phyloP scores from a whole-genome alignment of 2,888 invertebrate genomes.

The Orchesellides sinensis region DNA sequence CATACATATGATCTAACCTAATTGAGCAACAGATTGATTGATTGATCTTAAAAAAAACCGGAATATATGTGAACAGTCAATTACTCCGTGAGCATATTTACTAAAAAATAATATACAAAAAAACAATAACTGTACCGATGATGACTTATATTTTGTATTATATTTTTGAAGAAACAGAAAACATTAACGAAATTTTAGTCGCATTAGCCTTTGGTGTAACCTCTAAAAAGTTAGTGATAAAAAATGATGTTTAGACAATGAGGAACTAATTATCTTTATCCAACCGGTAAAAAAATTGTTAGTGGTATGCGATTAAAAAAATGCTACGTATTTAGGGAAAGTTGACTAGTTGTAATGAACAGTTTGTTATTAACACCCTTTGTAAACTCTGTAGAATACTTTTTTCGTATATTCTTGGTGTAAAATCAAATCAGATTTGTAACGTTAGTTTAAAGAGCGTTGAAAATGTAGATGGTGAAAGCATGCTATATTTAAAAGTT shows the following conservation, averaged over 20 bases:
- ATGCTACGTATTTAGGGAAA: background rate
- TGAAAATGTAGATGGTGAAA: too few relatives aligned
- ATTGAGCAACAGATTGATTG: too few relatives aligned
- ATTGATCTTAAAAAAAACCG: too few relatives aligned
- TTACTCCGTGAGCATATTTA: constrained; percentile 26
- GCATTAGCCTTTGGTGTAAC: constrained; percentile 50
- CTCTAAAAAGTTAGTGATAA: too few relatives aligned
- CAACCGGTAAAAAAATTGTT: too few relatives aligned
- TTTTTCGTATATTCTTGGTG: background rate
- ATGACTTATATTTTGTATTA: constrained; percentile 64
- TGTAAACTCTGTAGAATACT: background rate
- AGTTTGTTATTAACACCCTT: background rate
- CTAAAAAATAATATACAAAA: constrained; percentile 23
- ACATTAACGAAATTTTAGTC: constrained; percentile 53
- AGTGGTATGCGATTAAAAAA: too few relatives aligned
- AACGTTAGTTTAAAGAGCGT: too few relatives aligned
- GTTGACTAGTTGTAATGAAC: background rate
- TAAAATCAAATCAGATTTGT: too few relatives aligned
- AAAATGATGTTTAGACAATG: too few relatives aligned
- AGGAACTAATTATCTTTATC: too few relatives aligned
- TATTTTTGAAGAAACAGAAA: constrained; percentile 58
- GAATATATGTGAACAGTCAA: background rate
- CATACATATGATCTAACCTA: too few relatives aligned
- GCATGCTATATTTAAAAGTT: too few relatives aligned
- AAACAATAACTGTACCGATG: constrained; percentile 57